Percentiles rank a stretch among this genome's conserved stretches.
Conservation (phyloP, 64 coral and sea anemone genomes). For the Pocillopora damicornis region DNA sequence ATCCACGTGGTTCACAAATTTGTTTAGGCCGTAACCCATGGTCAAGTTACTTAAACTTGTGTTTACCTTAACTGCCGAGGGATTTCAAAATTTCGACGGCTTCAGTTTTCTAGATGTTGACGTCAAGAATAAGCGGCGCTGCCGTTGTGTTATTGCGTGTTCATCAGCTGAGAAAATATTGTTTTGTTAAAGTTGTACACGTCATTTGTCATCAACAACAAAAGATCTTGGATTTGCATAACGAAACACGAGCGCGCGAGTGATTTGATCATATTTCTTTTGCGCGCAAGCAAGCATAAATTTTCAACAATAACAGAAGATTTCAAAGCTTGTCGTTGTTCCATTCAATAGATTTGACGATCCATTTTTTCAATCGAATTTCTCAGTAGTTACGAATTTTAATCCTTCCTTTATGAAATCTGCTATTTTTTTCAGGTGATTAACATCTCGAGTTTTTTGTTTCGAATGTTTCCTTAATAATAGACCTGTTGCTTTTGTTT, state of each 20-base stretch:
- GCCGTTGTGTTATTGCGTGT: constrained; percentile 35
- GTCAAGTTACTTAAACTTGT: constrained; percentile 1
- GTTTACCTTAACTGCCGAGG: not conserved
- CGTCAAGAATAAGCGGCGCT: not conserved
- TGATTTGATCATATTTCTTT: not conserved
- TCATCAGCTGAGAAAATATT: constrained; percentile 38
- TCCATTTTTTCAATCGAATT: not conserved
- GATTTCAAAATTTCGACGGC: not conserved
- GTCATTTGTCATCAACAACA: constrained; percentile 52
- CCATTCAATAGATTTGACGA: not conserved
- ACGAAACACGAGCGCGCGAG: constrained; percentile 38
- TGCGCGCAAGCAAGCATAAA: not conserved
- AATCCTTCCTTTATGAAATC: not conserved
- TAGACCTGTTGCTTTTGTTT: constrained; percentile 27
- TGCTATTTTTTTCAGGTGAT: constrained; percentile 16
- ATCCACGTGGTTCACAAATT: constrained; percentile 81
- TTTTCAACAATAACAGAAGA: not conserved
- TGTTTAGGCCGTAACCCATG: constrained; percentile 85
- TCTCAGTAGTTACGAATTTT: not conserved
- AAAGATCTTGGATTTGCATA: constrained; percentile 59
- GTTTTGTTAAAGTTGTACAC: constrained; percentile 31
- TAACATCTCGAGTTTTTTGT: constrained; percentile 20
- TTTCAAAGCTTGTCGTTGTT: not conserved
- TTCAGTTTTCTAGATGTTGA: not conserved
- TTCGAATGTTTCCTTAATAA: not conserved